phyloP scores from a whole-genome alignment of 2,888 invertebrate species.

The Eristalinus sepulchralis region DNA sequence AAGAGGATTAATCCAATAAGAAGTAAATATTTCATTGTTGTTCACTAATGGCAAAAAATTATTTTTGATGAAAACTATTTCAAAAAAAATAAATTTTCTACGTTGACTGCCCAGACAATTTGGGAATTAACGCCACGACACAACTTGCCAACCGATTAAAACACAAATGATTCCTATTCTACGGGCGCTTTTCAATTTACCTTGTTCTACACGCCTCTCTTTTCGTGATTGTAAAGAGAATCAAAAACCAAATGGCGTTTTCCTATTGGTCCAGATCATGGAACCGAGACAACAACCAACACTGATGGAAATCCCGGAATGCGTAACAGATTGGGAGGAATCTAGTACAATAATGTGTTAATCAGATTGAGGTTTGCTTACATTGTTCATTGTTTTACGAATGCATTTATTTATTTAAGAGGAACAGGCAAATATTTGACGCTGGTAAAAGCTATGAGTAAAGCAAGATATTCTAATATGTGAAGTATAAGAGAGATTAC shows the following conservation, averaged over 20 bases:
- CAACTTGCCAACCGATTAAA: conserved; percentile 38
- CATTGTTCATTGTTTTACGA: not conserved
- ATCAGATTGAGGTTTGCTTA: not conserved
- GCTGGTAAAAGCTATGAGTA: too few relatives aligned
- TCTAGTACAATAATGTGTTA: conserved; percentile 3
- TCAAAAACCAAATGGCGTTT: conserved; percentile 74
- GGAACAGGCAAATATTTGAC: too few relatives aligned
- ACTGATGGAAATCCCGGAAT: not conserved
- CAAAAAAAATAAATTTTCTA: not conserved
- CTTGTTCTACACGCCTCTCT: conserved; percentile 26
- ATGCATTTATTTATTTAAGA: too few relatives aligned
- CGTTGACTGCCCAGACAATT: not conserved
- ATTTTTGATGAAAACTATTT: conserved; percentile 35
- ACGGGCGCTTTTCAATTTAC: conserved; percentile 27
- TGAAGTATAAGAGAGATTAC: not conserved
- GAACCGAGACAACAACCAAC: conserved; percentile 33
- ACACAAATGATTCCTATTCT: conserved; percentile 47
- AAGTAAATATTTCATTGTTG: conserved; percentile 77
- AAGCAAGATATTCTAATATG: too few relatives aligned
- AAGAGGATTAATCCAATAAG: conserved; percentile 77
- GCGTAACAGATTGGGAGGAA: conserved; percentile 2
- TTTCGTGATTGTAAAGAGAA: conserved; percentile 29
- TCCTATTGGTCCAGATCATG: conserved; percentile 77
- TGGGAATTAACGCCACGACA: conserved; percentile 52
- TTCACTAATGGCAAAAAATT: not conserved